Base-by-base conservation (phyloP, 1,140 invertebrate genomes). In the Drosophila pruinosa region DNA sequence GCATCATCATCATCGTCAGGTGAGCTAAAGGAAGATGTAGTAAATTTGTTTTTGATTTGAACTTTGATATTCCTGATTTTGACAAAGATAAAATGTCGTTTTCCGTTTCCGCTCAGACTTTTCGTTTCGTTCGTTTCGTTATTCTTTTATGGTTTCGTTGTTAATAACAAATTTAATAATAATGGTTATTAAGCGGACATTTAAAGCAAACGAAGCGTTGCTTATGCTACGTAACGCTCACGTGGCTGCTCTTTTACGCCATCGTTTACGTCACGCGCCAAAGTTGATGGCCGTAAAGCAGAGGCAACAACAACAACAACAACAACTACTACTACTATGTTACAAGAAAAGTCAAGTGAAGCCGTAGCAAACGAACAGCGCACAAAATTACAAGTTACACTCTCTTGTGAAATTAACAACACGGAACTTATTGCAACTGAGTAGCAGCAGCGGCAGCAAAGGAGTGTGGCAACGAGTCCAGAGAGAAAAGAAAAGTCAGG, bases 381-480 rank as follows among this genome's bases (percentile, higher is more conserved):
- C 73, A 77, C 72, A 80, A 78, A 85, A 89, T 89, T 89, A 89
- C 85, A 89, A 89, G 85, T 80, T 89, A 75, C 82, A 89, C 76
- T 81, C 85, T 89, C 68, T 86, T 89, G 74, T 68, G 80, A 80
- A 89, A 86, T 89, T 89, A 89, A 89, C 85, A 89, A 78, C 80
- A 78, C 72, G 85, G 86, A 89, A 89, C 85, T 89, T 89, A 86
- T 89, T 80, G 85, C 86, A 72, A 69, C 54, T 61, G 50, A 72
- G 47, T 72, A 52, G 28, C 65, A 56, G 50, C 47, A 26, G 31
- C 67, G 38, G 8, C 31, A 21, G 17, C 10, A 2, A 12, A 45
- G 31, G 31, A 34, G 31, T 34, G 31, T 34, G 31, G 31, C 31
- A 34, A 34, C 12, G 57, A 21, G 28, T 24, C 22, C 47, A 28